Conservation (phyloP, 2,888 invertebrate genomes). For the Drosophila leonis region DNA sequence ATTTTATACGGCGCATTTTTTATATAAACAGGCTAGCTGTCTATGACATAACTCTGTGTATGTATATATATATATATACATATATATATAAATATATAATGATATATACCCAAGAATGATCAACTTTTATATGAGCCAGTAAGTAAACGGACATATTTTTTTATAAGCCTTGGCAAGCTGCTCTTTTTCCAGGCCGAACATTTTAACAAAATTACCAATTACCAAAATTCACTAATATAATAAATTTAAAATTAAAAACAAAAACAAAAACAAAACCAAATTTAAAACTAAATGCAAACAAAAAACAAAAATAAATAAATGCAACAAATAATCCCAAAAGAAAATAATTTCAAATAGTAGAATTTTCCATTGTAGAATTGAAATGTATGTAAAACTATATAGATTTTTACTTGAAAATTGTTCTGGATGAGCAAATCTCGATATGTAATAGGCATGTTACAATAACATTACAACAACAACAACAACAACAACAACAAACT, state of each 20-base stretch:
- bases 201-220: conserved; percentile 74
- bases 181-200: conserved; percentile 70
- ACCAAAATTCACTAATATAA: conserved; percentile 41
- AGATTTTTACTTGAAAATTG: conserved; percentile 70
- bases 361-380: conserved; percentile 72
- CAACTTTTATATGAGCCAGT: conserved; percentile 78
- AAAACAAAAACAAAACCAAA: conserved; percentile 18
- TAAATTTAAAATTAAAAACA: conserved; percentile 4
- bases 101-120: conserved; percentile 50
- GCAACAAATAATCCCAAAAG: conserved; percentile 31
- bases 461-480: conserved; percentile 4
- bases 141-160: conserved; percentile 78
- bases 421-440: conserved; percentile 34
- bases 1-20: conserved; percentile 80
- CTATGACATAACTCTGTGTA: conserved; percentile 56
- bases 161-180: conserved; percentile 75
- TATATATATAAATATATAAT: conserved; percentile 43
- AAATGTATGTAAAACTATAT: conserved; percentile 70
- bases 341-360: conserved; percentile 72
- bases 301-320: conserved; percentile 27
- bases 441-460: conserved; percentile 20
- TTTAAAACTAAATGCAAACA: conserved; percentile 31
- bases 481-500: conserved; percentile 26
- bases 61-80: conserved; percentile 10
- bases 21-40: conserved; percentile 73